These are phyloP conservation scores for Lepilemur septentrionalis DNA, from an alignment of 2,797 vertebrate species.

Conservation along the genomic window DNA sequence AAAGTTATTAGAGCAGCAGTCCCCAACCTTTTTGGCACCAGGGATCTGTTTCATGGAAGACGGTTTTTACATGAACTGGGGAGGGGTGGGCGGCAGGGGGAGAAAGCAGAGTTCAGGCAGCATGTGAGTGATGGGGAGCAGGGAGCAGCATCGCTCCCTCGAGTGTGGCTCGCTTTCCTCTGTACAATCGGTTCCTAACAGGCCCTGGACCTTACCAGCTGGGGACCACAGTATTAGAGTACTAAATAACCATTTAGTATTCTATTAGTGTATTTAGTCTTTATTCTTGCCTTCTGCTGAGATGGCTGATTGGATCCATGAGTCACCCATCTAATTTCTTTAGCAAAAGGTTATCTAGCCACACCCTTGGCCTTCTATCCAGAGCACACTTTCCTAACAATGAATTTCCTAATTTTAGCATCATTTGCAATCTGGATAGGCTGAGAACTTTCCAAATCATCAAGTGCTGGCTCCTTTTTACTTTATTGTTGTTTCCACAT, in stretches of 20 bases:
- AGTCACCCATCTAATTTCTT: background rate
- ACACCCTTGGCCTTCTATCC: background rate
- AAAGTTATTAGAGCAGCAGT: background rate
- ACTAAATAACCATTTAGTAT: background rate
- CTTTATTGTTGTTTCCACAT: background rate
- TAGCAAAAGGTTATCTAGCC: background rate
- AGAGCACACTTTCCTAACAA: background rate
- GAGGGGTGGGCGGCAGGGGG: too few species aligned
- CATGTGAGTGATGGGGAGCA: too few species aligned
- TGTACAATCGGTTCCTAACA: too few species aligned
- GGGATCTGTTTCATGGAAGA: too few species aligned
- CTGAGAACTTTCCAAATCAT: background rate
- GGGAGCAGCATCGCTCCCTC: too few species aligned
- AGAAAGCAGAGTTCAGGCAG: too few species aligned
- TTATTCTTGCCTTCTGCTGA: background rate
- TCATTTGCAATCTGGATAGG: background rate
- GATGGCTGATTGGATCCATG: background rate
- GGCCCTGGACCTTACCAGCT: too few species aligned
- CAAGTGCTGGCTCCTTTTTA: background rate
- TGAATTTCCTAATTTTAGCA: background rate
- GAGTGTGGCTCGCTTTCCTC: too few species aligned
- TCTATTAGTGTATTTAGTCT: background rate
- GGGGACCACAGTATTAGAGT: background rate
- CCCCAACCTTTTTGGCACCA: too few species aligned
- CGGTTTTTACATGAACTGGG: too few species aligned